phyloP scores from a whole-genome alignment of 2,888 invertebrate species.

The Phalera bucephala region DNA sequence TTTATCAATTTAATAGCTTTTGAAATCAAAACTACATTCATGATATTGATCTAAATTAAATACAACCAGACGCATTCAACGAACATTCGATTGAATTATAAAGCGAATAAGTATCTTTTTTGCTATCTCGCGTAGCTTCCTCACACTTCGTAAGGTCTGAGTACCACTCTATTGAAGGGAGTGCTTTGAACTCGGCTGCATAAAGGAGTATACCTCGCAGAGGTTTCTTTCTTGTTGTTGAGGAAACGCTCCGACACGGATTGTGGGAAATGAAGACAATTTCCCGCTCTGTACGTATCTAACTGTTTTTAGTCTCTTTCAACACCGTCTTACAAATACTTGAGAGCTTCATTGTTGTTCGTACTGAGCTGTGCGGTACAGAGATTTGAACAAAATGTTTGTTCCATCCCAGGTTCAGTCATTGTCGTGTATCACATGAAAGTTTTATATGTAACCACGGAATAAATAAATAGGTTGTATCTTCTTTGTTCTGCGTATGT shows the following conservation, averaged over 20 bases:
- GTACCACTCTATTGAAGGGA: slow-evolving; percentile 41
- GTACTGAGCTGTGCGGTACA: slow-evolving; percentile 17
- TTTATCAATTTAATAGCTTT: no score
- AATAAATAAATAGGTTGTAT: no score
- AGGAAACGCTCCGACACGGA: slow-evolving; percentile 38
- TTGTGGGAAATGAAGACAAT: slow-evolving; percentile 55
- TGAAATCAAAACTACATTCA: no score
- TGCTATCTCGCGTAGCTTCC: slow-evolving; percentile 26
- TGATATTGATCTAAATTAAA: no score
- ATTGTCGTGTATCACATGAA: background rate
- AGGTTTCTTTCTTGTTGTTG: slow-evolving; percentile 37
- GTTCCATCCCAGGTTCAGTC: slow-evolving; percentile 11
- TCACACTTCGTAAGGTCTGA: slow-evolving; percentile 39
- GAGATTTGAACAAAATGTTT: slow-evolving; percentile 9
- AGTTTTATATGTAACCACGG: no score
- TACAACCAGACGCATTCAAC: no score
- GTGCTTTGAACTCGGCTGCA: slow-evolving; percentile 50
- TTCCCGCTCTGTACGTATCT: slow-evolving; percentile 32
- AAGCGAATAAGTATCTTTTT: slow-evolving; percentile 4
- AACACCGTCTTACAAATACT: slow-evolving; percentile 29
- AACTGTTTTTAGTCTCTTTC: slow-evolving; percentile 35
- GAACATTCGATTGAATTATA: slow-evolving; percentile 19
- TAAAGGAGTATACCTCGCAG: slow-evolving; percentile 41
- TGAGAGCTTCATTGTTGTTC: slow-evolving; percentile 20
- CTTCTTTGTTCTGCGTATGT: no score